Evolutionary conservation across 2,888 invertebrate genomes (phyloP).

Genomic region (Balanococcus diminutus): DNA sequence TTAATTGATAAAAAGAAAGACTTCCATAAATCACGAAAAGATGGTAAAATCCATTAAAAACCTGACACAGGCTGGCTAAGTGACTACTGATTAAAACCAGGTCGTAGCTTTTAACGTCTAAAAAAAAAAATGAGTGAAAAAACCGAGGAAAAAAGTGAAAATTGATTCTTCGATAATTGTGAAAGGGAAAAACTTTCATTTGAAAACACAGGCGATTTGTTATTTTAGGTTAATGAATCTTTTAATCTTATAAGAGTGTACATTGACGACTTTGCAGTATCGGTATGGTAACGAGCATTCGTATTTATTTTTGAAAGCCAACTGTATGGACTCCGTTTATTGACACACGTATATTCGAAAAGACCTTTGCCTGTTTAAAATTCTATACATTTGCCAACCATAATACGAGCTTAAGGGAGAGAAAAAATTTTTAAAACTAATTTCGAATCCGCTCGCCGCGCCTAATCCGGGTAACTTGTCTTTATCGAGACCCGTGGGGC

Average conservation of each 20-base stretch:
- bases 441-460: neutral
- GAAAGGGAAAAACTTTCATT: neutral
- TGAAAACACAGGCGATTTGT: neutral
- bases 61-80: neutral
- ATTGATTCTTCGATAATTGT: neutral
- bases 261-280: conserved; percentile 1
- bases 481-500: neutral
- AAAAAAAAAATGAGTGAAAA: neutral
- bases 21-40: conserved; percentile 9
- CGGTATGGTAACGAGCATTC: neutral
- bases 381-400: conserved; percentile 5
- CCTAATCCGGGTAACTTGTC: neutral
- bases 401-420: neutral
- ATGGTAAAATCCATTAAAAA: conserved; percentile 14
- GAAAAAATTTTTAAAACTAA: neutral
- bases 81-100: neutral
- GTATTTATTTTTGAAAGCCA: neutral
- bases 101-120: neutral
- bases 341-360: neutral
- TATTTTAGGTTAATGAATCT: conserved; percentile 14
- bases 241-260: conserved; percentile 19
- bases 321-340: neutral
- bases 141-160: neutral
- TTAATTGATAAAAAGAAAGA: conserved; percentile 6
- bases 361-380: conserved; percentile 6